Evolutionary conservation across 2,888 invertebrate genomes (phyloP), one percentile per base, ranked within the genome.

Genomic region (Mythimna lalbum): DNA sequence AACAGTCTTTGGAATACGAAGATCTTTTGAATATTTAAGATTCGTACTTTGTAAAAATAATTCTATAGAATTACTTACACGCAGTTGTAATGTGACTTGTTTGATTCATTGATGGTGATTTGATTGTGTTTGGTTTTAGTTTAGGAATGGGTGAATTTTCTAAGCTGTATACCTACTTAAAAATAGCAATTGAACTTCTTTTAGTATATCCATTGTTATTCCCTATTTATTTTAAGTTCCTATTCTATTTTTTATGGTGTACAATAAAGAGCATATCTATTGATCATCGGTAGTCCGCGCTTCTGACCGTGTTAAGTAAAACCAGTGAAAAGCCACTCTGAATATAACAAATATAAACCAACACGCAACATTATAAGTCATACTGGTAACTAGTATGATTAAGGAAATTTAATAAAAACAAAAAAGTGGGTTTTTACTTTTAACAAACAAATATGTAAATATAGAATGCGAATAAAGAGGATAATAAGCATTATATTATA

Each of bases 391-490:
- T 49, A 27, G 9, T 49, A 4, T 39, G 2, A 14, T 47, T 9
- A 47, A 36, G 27, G 27, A 2, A 23, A 56, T 47, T 49, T 49
- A 49, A n/a, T 49, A 52, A 21, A 36, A 1, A 31, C 14, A 31
- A 52, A 50, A 49, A 76, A 52, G 21, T 74, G 79, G 69, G 65
- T 53, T 63, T 74, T 63, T 59, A 55, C 21, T 53, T 79, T 61
- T 61, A 23, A 50, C 27, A 50, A 53, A 57, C 4, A 50, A 50
- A 31, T 3, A 64, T 56, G 7, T 23, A 39, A 56, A 64, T n/a
- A 27, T 27, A 39, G 7, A 64, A 57, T 70, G 17, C 50, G 67
- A 80, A 80, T 68, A 12, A 63, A 23, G 39, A 66, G 36, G 50
- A 77, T 69, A 66, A 79, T 56, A 31, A 56, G 56, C 36, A 63